These are phyloP conservation scores for Pristionchus maxplancki DNA, from an alignment of 2,888 invertebrate species.

Conservation along the genomic window DNA sequence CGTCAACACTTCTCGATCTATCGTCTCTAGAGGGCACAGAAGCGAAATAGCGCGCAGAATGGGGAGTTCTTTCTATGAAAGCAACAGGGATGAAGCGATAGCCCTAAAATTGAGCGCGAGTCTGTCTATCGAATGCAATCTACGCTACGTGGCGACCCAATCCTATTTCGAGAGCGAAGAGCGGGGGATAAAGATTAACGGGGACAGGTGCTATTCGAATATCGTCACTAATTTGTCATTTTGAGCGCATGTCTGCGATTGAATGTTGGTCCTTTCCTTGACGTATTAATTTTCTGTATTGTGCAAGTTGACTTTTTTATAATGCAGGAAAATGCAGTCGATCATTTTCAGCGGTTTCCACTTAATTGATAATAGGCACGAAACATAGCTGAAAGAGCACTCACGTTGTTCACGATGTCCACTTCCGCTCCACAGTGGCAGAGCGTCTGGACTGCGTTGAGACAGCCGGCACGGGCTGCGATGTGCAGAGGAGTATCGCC, in stretches of 20 bases:
- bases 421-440: conserved; percentile 83
- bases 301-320: too few relatives aligned
- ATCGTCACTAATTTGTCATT: neutral
- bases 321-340: too few relatives aligned
- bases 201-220: neutral
- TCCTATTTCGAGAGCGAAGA: neutral
- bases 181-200: neutral
- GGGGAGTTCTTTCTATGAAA: too few relatives aligned
- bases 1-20: neutral
- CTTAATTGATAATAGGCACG: too few relatives aligned
- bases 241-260: too few relatives aligned
- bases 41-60: neutral
- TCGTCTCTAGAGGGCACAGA: neutral
- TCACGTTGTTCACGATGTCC: conserved; percentile 83
- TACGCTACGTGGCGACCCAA: neutral
- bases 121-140: neutral
- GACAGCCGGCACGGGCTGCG: conserved; percentile 81
- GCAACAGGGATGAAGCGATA: too few relatives aligned
- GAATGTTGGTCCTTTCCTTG: too few relatives aligned
- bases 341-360: too few relatives aligned
- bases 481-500: conserved; percentile 83
- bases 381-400: neutral
- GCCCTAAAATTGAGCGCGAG: too few relatives aligned
- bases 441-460: conserved; percentile 82
- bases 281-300: too few relatives aligned